A percentile compares a stretch with the other conserved stretches of the same genome.
Conservation (phyloP, 2,113 vertebrate species). For the Carassius gibelio region DNA sequence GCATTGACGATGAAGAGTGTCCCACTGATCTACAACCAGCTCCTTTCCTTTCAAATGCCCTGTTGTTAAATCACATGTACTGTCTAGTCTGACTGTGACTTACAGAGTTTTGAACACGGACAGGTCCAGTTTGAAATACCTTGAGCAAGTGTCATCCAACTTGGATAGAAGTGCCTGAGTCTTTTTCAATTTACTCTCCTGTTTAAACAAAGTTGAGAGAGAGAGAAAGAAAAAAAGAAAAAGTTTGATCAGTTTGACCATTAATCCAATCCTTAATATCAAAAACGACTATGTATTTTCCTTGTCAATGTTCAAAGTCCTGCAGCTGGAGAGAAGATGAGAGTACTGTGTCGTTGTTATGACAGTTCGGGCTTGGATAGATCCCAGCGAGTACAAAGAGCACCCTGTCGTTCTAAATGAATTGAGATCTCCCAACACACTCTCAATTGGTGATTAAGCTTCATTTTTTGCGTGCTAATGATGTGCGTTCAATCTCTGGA, state of each 20-base stretch:
- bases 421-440: background rate
- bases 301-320: background rate
- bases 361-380: background rate
- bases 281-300: background rate
- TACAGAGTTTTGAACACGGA: constrained; percentile 45
- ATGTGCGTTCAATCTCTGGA: background rate
- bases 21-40: background rate
- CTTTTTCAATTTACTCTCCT: constrained; percentile 45
- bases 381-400: background rate
- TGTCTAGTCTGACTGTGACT: background rate
- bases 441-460: background rate
- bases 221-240: background rate
- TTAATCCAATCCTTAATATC: background rate
- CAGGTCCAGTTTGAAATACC: constrained; percentile 50
- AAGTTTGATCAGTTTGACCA: background rate
- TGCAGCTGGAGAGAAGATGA: background rate
- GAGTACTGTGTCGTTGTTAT: background rate
- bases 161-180: constrained; percentile 22
- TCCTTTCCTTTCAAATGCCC: constrained; percentile 4
- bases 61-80: background rate
- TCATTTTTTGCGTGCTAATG: background rate
- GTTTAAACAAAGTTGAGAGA: constrained; percentile 11
- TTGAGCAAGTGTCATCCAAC: constrained; percentile 37
- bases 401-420: constrained; percentile 3
- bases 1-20: background rate